Evolutionary conservation across 2,113 vertebrate genomes (phyloP).

Genomic region (Phrynosoma blainvillii): DNA sequence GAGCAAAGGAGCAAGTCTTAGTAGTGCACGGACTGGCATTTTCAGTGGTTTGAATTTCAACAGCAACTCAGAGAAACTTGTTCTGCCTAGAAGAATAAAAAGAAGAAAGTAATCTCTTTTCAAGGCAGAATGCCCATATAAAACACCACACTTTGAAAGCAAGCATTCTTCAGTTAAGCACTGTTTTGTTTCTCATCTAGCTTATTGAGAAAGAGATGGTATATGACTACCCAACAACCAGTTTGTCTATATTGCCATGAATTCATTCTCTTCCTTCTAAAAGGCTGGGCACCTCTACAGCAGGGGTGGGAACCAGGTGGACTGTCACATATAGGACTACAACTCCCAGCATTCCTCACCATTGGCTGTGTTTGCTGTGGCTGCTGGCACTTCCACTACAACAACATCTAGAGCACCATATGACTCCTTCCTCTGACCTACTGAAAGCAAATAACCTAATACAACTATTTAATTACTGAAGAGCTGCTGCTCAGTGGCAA

Average conservation of each 20-base stretch:
- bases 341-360: too few species aligned
- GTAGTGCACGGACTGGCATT: slow-evolving; percentile 87
- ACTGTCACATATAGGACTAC: too few species aligned
- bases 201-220: background rate
- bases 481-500: too few species aligned
- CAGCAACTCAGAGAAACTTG: slow-evolving; percentile 86
- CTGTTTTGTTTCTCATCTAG: background rate
- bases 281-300: background rate
- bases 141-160: background rate
- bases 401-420: too few species aligned
- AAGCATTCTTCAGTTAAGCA: background rate
- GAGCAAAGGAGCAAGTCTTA: slow-evolving; percentile 87
- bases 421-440: too few species aligned
- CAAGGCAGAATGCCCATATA: accelerated
- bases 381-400: too few species aligned
- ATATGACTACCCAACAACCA: background rate
- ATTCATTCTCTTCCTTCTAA: background rate
- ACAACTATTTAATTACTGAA: background rate
- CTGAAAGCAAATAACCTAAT: background rate
- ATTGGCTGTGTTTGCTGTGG: too few species aligned
- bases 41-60: slow-evolving; percentile 82
- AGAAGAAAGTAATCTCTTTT: background rate
- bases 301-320: too few species aligned
- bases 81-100: slow-evolving; percentile 77
- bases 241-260: background rate